Conservation (phyloP, 2,113 vertebrate genomes). For the Rhineura floridana region DNA sequence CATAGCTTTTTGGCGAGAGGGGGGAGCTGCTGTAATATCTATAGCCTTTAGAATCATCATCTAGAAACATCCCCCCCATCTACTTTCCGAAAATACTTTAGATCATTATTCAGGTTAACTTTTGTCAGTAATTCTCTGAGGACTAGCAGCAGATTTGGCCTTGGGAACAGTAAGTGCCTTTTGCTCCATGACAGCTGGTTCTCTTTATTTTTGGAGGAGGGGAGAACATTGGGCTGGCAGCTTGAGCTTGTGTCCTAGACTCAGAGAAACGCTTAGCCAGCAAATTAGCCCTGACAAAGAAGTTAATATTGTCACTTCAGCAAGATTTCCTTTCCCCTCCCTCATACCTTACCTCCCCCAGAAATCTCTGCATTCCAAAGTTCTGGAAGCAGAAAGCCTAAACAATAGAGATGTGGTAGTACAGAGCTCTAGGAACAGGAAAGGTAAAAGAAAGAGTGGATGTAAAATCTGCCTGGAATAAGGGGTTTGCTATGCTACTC, state of each 20-base stretch:
- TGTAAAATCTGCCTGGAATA: background rate
- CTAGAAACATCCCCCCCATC: background rate
- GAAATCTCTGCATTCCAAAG: background rate
- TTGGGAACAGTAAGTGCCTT: slow-evolving; percentile 7
- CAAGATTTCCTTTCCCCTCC: background rate
- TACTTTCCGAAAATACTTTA: background rate
- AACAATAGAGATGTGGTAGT: background rate
- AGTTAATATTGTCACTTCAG: background rate
- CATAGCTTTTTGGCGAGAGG: background rate
- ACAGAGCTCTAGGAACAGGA: background rate
- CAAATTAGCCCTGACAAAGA: background rate
- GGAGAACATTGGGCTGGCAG: slow-evolving; percentile 1
- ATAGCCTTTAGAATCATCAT: background rate
- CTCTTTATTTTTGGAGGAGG: slow-evolving; percentile 6
- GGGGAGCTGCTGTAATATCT: background rate
- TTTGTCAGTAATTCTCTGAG: slow-evolving; percentile 20
- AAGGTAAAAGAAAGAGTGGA: background rate
- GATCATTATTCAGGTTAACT: background rate
- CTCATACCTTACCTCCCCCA: background rate
- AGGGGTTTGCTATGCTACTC: background rate
- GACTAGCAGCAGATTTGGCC: background rate
- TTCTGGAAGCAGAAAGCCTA: background rate
- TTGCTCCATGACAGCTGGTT: slow-evolving; percentile 14
- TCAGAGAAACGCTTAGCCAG: background rate
- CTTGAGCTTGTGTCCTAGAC: background rate